Conservation (phyloP, 2,888 invertebrate genomes). For the Tetramorium bicarinatum region DNA sequence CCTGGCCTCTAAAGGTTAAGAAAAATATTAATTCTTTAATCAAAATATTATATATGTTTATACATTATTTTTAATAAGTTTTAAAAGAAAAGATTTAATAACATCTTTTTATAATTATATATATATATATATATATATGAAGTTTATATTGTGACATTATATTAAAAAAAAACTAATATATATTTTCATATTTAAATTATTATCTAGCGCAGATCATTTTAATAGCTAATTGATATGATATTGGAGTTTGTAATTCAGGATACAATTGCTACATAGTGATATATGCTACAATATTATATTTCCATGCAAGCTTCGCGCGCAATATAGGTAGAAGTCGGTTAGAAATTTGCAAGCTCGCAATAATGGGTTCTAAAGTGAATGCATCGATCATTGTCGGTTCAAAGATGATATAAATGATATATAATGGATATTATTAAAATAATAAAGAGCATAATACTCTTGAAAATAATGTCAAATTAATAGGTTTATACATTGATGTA, state of each 20-base stretch:
- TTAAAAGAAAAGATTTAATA: background rate
- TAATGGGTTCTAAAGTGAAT: conserved; percentile 21
- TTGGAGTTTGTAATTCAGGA: background rate
- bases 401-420: background rate
- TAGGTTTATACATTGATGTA: too few species aligned
- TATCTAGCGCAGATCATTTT: background rate
- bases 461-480: conserved; percentile 12
- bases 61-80: conserved; percentile 3
- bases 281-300: conserved; percentile 19
- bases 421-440: conserved; percentile 34
- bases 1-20: too few species aligned
- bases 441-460: background rate
- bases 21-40: background rate
- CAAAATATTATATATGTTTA: background rate
- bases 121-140: background rate
- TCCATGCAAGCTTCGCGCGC: background rate
- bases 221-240: conserved; percentile 45
- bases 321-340: background rate
- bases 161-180: background rate
- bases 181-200: conserved; percentile 7
- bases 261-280: conserved; percentile 20
- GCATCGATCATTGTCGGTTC: conserved; percentile 33
- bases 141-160: conserved; percentile 15
- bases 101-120: background rate
- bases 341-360: conserved; percentile 52